A percentile compares a stretch with the other conserved stretches of the same genome.
phyloP scores from a whole-genome alignment of 1,140 invertebrate species.

The Hetaerina americana region DNA sequence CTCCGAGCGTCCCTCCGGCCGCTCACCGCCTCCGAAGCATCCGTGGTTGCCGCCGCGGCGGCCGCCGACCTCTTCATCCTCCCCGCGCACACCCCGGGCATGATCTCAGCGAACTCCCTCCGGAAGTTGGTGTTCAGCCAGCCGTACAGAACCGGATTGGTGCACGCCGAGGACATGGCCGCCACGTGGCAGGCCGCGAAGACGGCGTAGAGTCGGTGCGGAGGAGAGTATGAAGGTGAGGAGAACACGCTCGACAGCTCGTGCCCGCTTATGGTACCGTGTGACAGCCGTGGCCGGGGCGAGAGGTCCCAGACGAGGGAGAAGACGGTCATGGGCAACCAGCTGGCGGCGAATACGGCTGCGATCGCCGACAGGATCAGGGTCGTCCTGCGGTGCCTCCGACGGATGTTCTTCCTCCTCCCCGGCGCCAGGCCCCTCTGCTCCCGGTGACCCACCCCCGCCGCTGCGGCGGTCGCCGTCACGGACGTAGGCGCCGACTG shows the following conservation, averaged over 20 bases:
- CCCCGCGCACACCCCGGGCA: constrained; percentile 13
- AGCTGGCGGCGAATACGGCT: constrained; percentile 33
- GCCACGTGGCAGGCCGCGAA: constrained; percentile 40
- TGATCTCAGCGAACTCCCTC: constrained; percentile 26
- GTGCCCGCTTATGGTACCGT: constrained; percentile 3
- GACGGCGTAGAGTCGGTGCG: constrained; percentile 28
- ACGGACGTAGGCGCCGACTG: constrained; percentile 17
- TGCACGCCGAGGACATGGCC: constrained; percentile 40
- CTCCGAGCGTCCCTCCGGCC: neutral
- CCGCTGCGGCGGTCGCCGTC: neutral
- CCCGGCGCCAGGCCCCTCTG: constrained; percentile 5
- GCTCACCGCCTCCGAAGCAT: neutral
- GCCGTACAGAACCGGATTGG: constrained; percentile 40
- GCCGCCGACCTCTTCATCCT: neutral
- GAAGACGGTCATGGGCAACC: constrained; percentile 39
- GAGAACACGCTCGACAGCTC: constrained; percentile 21
- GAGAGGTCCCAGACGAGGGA: constrained; percentile 30
- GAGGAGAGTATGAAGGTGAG: constrained; percentile 14
- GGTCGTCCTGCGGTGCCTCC: constrained; percentile 36
- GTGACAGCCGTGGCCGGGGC: constrained; percentile 17
- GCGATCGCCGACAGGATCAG: constrained; percentile 26
- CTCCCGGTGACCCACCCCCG: constrained; percentile 1
- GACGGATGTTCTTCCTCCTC: constrained; percentile 15
- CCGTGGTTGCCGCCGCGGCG: neutral
- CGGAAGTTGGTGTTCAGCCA: constrained; percentile 39